phyloP scores from a whole-genome alignment of 2,888 invertebrate species.

The Asteroscopus sphinx region DNA sequence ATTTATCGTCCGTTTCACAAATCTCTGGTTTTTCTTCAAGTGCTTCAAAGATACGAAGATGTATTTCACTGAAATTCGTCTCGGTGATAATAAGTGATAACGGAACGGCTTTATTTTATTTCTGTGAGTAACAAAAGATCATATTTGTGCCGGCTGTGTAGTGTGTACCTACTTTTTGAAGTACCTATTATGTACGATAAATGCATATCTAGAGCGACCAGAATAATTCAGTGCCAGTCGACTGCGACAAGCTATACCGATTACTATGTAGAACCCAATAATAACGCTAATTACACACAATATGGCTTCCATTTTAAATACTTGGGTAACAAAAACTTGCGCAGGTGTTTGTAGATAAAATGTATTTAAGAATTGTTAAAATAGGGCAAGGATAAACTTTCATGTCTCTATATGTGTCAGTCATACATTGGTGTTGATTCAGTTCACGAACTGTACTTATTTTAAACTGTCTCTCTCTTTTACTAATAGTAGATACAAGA shows the following conservation, averaged over 20 bases:
- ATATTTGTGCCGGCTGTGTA: too few species aligned
- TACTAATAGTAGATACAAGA: too few species aligned
- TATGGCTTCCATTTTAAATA: conserved; percentile 11
- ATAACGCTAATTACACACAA: conserved; percentile 24
- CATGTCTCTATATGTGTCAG: too few species aligned
- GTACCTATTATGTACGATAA: neutral
- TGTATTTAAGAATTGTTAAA: too few species aligned
- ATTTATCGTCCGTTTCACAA: neutral
- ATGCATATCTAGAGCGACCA: conserved; percentile 15
- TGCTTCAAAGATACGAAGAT: neutral
- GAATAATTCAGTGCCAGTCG: conserved; percentile 21
- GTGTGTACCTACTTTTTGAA: neutral
- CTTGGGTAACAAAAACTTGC: neutral
- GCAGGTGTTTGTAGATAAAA: neutral
- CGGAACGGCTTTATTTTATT: too few species aligned
- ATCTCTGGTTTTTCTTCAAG: neutral
- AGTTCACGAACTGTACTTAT: too few species aligned
- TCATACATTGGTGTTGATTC: too few species aligned
- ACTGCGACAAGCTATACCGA: conserved; percentile 17
- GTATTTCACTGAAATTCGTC: too few species aligned
- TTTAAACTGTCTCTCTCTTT: too few species aligned
- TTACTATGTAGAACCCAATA: conserved; percentile 24
- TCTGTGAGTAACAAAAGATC: too few species aligned
- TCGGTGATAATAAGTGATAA: too few species aligned
- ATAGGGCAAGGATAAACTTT: too few species aligned